Conservation (phyloP, 2,797 vertebrate genomes). For the Zalophus californianus region DNA sequence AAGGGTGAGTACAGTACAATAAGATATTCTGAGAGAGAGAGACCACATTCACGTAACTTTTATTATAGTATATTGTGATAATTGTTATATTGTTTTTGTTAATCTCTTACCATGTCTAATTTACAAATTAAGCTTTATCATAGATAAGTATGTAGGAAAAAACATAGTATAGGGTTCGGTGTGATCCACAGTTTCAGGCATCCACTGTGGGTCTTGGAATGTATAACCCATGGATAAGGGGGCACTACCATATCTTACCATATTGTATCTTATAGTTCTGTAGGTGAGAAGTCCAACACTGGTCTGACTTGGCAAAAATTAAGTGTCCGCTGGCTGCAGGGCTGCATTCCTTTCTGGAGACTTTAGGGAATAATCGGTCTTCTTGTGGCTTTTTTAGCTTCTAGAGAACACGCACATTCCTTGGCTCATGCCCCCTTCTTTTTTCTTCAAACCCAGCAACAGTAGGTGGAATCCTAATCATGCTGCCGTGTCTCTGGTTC, state of each 20-base stretch:
- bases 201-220: neutral
- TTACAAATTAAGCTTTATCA: neutral
- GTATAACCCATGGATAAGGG: neutral
- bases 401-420: rapidly evolving
- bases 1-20: neutral
- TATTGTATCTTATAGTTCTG: neutral
- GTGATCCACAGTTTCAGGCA: neutral
- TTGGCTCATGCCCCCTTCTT: neutral
- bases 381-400: neutral
- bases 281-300: neutral
- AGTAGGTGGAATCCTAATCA: neutral
- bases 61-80: neutral
- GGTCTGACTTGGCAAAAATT: neutral
- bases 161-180: neutral
- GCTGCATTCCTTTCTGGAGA: neutral
- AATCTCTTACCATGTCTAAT: neutral
- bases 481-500: neutral
- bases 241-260: neutral
- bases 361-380: neutral
- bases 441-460: neutral
- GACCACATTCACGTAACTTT: neutral
- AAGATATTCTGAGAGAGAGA: neutral
- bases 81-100: neutral
- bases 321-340: neutral
- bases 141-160: neutral